A percentile compares a stretch with the other conserved stretches of the same genome.
phyloP scores from a whole-genome alignment of 2,113 vertebrate species.

The Sialia sialis region DNA sequence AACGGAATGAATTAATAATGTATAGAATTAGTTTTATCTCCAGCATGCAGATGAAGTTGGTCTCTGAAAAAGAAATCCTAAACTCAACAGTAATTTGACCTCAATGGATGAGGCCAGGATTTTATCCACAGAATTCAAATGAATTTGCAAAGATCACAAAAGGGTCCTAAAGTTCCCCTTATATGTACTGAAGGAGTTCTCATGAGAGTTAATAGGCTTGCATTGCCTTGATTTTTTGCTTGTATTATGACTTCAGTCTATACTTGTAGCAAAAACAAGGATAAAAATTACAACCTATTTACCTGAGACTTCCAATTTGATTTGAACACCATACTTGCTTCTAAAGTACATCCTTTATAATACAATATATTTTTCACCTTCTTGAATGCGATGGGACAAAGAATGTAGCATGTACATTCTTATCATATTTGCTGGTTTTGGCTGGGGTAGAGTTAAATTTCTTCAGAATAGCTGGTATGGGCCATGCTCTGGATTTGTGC shows the following conservation, averaged over 20 bases:
- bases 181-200: not conserved
- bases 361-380: not conserved
- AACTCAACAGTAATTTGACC: conserved; percentile 19
- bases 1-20: conserved; percentile 13
- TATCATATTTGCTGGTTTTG: not conserved
- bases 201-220: not conserved
- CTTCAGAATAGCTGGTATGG: not conserved
- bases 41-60: conserved; percentile 10
- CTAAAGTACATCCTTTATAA: not conserved
- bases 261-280: not conserved
- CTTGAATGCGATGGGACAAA: not conserved
- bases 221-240: not conserved
- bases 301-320: not conserved
- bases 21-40: conserved; percentile 43
- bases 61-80: not conserved
- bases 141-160: not conserved
- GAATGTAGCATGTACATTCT: not conserved
- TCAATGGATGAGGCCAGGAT: not conserved
- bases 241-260: not conserved
- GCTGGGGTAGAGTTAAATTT: not conserved
- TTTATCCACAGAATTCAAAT: not conserved
- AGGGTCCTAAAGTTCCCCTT: not conserved
- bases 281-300: not conserved
- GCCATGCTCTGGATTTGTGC: not conserved
- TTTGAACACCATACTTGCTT: not conserved